Conservation (phyloP, 92 coral and sea anemone species). For the Epizoanthus ramosus region DNA sequence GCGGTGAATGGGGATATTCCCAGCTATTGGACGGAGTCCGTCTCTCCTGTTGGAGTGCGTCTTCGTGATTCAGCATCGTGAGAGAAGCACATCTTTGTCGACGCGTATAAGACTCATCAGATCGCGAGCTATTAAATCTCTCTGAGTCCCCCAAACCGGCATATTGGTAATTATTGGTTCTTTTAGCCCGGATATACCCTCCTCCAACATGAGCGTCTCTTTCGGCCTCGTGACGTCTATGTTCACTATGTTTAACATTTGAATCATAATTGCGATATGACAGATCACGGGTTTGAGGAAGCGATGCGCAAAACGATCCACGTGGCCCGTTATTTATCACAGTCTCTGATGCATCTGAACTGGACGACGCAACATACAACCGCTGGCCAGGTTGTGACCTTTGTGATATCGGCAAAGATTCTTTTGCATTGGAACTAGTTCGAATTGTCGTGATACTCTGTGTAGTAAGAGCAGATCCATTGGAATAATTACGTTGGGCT, state of each 20-base stretch:
- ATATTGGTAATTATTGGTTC: background rate
- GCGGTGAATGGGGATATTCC: background rate
- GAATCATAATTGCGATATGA: slow-evolving; percentile 21
- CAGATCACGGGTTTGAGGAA: slow-evolving; percentile 9
- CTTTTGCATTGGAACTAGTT: background rate
- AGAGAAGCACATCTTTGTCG: slow-evolving; percentile 24
- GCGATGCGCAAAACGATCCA: background rate
- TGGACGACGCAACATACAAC: background rate
- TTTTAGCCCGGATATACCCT: background rate
- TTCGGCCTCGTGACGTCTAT: background rate
- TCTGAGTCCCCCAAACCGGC: background rate
- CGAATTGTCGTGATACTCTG: background rate
- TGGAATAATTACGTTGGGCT: background rate
- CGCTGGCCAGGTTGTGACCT: slow-evolving; percentile 8
- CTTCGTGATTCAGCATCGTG: background rate
- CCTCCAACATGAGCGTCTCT: background rate
- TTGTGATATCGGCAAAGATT: background rate
- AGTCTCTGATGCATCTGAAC: background rate
- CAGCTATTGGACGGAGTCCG: background rate
- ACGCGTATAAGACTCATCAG: background rate
- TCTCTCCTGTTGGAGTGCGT: too few species aligned
- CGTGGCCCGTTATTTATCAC: background rate
- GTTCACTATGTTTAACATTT: background rate
- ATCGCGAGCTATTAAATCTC: background rate
- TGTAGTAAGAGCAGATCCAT: background rate